Conservation (phyloP, 2,888 invertebrate species). For the Drosophila anomalipes region DNA sequence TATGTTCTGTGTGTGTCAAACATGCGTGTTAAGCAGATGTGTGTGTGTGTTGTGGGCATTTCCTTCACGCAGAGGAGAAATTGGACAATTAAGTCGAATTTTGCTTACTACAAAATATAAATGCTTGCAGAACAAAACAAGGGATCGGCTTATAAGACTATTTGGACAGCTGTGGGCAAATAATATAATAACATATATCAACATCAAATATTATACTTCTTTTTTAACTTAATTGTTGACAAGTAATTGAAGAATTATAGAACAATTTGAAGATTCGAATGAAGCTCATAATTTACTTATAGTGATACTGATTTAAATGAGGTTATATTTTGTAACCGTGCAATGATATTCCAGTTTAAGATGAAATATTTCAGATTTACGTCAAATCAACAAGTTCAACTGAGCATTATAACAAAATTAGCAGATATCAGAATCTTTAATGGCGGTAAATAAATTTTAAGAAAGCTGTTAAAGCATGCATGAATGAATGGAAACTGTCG, state of each 20-base stretch:
- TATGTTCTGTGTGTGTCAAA: constrained; percentile 11
- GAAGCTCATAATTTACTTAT: background rate
- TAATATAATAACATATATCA: background rate
- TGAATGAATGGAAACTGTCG: background rate
- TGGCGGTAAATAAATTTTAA: too few species aligned
- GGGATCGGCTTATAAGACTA: background rate
- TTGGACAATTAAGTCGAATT: background rate
- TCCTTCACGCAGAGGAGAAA: background rate
- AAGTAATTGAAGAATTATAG: background rate
- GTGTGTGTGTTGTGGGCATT: background rate
- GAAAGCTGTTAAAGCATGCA: background rate
- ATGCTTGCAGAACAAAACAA: background rate
- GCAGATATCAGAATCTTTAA: too few species aligned
- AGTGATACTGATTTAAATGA: background rate
- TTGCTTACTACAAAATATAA: background rate
- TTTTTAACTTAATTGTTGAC: background rate
- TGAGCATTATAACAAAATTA: background rate
- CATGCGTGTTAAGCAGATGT: background rate
- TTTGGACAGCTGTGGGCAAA: background rate
- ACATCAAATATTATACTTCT: background rate
- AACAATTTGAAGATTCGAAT: background rate
- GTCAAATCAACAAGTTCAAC: background rate
- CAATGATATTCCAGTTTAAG: background rate
- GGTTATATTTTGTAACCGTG: background rate
- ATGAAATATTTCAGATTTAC: background rate